Evolutionary conservation across 2,113 vertebrate genomes (phyloP).

Genomic region (Pungitius pungitius): DNA sequence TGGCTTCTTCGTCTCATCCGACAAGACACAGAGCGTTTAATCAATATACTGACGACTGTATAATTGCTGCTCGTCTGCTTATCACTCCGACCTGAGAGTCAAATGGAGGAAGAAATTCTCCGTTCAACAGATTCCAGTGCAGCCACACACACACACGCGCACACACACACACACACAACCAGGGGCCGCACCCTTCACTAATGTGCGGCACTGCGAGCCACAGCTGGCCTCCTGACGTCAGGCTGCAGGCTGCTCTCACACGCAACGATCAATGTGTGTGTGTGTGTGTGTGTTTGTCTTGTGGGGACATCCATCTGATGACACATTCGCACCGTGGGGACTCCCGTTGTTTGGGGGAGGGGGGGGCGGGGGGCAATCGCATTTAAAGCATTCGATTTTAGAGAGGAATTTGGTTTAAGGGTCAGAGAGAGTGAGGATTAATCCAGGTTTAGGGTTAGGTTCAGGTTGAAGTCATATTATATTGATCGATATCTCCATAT

Average conservation of each 20-base stretch:
- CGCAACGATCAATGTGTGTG: slow-evolving; percentile 33
- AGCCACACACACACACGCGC: slow-evolving; percentile 2
- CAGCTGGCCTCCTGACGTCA: slow-evolving; percentile 37
- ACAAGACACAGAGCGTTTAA: neutral
- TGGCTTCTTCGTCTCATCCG: neutral
- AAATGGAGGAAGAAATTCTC: slow-evolving; percentile 16
- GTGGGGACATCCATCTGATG: neutral
- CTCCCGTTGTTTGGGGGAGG: neutral
- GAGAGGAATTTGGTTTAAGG: neutral
- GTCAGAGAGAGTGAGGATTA: neutral
- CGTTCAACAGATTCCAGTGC: slow-evolving; percentile 32
- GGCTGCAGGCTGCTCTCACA: slow-evolving; percentile 34
- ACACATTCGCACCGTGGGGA: neutral
- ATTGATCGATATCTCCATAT: neutral
- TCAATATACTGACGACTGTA: neutral
- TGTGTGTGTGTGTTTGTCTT: neutral
- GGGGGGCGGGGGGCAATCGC: neutral
- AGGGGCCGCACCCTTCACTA: slow-evolving; percentile 12
- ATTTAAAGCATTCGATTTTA: neutral
- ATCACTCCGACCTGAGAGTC: slow-evolving; percentile 30
- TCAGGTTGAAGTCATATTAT: neutral
- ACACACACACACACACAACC: neutral
- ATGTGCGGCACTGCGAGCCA: slow-evolving; percentile 8
- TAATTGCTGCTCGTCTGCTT: slow-evolving; percentile 13
- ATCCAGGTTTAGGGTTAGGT: neutral